Evolutionary conservation across 2,797 vertebrate genomes (phyloP), one percentile per base, ranked within the genome.

Genomic region (Anas georgica): DNA sequence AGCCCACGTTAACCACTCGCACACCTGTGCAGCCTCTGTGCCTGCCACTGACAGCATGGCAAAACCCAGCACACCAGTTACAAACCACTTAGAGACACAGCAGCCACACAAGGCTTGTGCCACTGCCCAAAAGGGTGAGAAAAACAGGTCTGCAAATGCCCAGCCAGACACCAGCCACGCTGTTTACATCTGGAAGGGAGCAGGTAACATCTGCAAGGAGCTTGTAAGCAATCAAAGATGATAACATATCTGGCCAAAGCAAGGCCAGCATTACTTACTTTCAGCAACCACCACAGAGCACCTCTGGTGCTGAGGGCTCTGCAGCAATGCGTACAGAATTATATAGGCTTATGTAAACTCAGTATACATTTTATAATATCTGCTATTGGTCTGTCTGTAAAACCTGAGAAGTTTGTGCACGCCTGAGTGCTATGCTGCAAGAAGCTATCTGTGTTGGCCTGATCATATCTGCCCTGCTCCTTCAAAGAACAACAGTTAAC

Each of bases 11-110:
- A 93, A 90, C 76, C 4, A 0, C 33, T 56, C 4, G 2, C 59
- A 33, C 29, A 58, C 66, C 10, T 25, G 73, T 0, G 33, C n/a
- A 75, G 37, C 25, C 60, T n/a, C 26, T 0, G 3, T 31, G 60
- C 12, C 28, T 0, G 1, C 26, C 25, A 16, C 50, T 4, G 12
- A 8, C 55, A 21, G 52, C 69, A 6, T 18, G 1, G 31, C 0
- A 2, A 31, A 29, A 23, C 74, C 55, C 4, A 8, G 52, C 60
- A 1, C 25, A 9, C 43, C 62, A 29, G 41, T 17, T 17, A 0
- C 0, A 2, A 18, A 55, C 5, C 18, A 2, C 4, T 60, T 60
- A 41, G 29, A 31, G 35, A 73, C 18, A 17, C 4, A 1, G 37
- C 15, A 55, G 25, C 25, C 39, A 45, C 39, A 11, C n/a, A 20